Conservation (phyloP, 2,113 vertebrate genomes). For the Dipodomys stephensi region DNA sequence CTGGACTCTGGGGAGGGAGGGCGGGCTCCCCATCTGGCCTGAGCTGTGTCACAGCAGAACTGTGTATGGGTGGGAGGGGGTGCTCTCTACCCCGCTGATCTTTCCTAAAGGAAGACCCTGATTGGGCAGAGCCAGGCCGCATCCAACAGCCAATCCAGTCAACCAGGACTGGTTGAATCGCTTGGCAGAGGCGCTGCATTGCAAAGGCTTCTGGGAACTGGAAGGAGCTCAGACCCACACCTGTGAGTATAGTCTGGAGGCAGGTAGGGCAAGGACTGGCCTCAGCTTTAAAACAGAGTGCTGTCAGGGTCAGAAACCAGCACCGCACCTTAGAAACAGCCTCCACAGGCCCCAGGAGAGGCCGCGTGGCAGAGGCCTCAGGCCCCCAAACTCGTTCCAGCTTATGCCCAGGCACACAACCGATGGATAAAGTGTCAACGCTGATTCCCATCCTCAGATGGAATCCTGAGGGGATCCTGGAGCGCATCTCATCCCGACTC, state of each 20-base stretch:
- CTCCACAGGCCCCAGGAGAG: not conserved
- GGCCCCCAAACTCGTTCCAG: not conserved
- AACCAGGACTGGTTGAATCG: not conserved
- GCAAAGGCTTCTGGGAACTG: accelerated
- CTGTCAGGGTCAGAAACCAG: not conserved
- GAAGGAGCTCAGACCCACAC: no score
- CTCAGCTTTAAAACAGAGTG: not conserved
- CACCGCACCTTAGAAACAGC: not conserved
- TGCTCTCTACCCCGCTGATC: not conserved
- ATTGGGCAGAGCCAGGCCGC: not conserved
- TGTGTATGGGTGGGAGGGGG: not conserved
- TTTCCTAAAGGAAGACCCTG: not conserved
- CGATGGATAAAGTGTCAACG: not conserved
- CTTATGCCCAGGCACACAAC: not conserved
- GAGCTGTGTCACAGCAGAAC: not conserved
- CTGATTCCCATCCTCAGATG: no score
- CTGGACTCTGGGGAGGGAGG: conserved; percentile 50
- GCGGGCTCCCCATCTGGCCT: not conserved
- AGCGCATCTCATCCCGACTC: no score
- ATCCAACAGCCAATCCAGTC: not conserved
- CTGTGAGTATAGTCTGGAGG: accelerated
- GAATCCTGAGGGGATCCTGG: no score
- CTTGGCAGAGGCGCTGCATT: not conserved
- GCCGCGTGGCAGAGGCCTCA: not conserved
- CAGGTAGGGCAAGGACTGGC: accelerated